Evolutionary conservation across 1,140 invertebrate genomes (phyloP).

Genomic region (Parapsyche elsis): DNA sequence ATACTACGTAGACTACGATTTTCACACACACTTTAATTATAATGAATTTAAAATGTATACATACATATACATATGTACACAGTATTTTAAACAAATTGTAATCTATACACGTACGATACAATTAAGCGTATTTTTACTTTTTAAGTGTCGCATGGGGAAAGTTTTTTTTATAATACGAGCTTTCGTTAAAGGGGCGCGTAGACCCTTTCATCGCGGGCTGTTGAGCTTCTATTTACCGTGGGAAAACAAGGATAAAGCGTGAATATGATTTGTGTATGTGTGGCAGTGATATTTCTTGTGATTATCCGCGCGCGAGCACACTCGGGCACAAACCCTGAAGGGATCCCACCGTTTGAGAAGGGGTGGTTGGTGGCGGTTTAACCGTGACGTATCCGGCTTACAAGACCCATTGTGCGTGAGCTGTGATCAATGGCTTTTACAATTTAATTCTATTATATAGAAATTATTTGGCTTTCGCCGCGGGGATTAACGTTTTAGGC

Average conservation of each 20-base stretch:
- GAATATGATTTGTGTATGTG: slow-evolving; percentile 13
- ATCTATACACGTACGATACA: not conserved
- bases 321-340: not conserved
- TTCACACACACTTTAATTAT: too few species aligned
- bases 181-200: not conserved
- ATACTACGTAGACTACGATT: not conserved
- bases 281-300: slow-evolving; percentile 21
- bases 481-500: not conserved
- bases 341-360: not conserved
- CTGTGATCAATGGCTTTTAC: slow-evolving; percentile 31
- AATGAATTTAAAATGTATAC: too few species aligned
- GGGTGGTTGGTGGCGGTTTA: not conserved
- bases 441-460: slow-evolving; percentile 34
- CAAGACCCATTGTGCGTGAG: not conserved
- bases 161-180: not conserved
- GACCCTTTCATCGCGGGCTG: not conserved
- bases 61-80: not conserved
- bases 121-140: not conserved
- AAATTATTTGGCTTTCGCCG: slow-evolving; percentile 18
- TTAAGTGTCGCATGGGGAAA: not conserved
- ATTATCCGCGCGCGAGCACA: slow-evolving; percentile 3
- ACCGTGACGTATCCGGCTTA: slow-evolving; percentile 27
- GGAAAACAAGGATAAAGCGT: slow-evolving; percentile 14
- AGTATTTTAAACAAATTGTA: not conserved
- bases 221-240: slow-evolving; percentile 8